Conservation (phyloP, 2,797 vertebrate genomes). For the Chelonia mydas region DNA sequence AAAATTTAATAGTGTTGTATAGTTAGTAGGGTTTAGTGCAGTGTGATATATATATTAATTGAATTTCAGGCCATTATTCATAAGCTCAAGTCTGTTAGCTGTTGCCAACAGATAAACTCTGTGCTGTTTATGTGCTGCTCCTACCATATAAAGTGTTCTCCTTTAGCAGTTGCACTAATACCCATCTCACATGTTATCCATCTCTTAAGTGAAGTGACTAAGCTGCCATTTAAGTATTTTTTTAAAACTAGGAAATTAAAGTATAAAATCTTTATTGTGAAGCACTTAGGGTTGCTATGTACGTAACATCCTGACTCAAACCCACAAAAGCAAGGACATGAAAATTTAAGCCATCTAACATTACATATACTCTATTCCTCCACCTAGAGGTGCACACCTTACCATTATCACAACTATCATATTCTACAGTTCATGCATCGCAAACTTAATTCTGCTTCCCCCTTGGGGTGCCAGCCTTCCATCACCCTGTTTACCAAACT, state of each 20-base stretch:
- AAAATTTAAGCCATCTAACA: background rate
- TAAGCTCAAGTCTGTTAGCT: background rate
- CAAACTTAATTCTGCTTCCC: background rate
- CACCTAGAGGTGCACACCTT: background rate
- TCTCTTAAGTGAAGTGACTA: background rate
- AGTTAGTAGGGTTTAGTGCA: background rate
- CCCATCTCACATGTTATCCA: background rate
- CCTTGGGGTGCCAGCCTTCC: background rate
- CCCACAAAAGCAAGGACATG: background rate
- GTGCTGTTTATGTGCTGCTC: fast-evolving
- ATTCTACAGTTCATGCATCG: background rate
- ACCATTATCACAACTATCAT: background rate
- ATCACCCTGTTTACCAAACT: background rate
- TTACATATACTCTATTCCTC: background rate
- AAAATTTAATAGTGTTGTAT: background rate
- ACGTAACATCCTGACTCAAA: fast-evolving
- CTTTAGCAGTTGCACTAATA: background rate
- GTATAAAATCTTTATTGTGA: background rate
- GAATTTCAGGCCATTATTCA: background rate
- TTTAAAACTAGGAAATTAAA: background rate
- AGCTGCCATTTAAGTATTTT: background rate
- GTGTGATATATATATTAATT: background rate
- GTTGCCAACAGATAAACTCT: background rate
- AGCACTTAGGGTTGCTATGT: background rate
- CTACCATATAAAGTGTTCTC: fast-evolving